Conservation (phyloP, 2,888 invertebrate species). For the Esperia sulphurella region DNA sequence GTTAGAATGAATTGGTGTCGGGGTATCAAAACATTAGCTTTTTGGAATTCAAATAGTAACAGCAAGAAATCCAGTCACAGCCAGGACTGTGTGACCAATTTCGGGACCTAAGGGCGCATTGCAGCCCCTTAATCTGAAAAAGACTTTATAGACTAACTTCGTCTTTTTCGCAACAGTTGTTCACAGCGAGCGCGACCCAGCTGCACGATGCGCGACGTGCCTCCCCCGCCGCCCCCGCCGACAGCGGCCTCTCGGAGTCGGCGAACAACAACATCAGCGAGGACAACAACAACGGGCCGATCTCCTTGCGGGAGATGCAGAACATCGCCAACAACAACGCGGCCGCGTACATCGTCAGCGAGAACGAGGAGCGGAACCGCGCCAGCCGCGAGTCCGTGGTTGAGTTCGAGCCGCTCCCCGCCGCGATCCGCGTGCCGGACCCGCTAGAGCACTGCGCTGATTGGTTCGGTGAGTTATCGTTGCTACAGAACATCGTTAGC, state of each 20-base stretch:
- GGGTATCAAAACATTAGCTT: no score
- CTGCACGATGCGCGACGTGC: constrained; percentile 63
- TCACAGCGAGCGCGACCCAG: constrained; percentile 63
- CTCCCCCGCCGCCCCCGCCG: constrained; percentile 60
- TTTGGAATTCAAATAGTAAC: no score
- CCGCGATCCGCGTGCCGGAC: constrained; percentile 51
- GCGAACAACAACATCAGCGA: constrained; percentile 69
- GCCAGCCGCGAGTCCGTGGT: constrained; percentile 66
- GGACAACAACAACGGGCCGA: constrained; percentile 79
- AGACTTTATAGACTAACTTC: not conserved
- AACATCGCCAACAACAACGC: constrained; percentile 80
- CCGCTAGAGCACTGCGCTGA: constrained; percentile 62
- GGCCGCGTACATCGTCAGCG: constrained; percentile 71
- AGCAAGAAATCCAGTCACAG: no score
- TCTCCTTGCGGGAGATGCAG: constrained; percentile 76
- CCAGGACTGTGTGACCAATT: no score
- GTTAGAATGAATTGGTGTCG: not conserved
- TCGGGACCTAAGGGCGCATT: no score
- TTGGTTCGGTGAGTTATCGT: constrained; percentile 66
- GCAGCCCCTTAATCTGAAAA: no score
- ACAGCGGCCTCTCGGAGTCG: constrained; percentile 67
- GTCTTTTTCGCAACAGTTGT: constrained; percentile 44
- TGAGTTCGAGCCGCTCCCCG: constrained; percentile 65
- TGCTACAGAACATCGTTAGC: constrained; percentile 16
- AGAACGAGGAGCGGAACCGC: constrained; percentile 68